A percentile compares a stretch with the other conserved stretches of the same genome.
These are phyloP conservation scores for Vimba vimba DNA, from an alignment of 2,113 vertebrate species.

Conservation along the genomic window DNA sequence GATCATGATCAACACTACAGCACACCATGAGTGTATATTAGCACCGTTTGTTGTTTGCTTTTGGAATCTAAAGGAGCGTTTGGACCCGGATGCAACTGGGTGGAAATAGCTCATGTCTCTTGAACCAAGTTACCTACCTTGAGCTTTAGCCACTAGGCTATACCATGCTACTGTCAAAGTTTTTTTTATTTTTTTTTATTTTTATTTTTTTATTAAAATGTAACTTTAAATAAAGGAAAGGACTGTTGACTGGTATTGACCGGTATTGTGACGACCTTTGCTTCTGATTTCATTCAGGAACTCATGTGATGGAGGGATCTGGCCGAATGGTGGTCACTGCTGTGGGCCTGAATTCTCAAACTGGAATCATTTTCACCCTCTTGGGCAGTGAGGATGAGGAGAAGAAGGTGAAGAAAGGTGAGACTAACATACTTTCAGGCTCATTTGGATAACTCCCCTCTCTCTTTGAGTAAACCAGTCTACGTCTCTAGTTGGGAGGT, in stretches of 20 bases:
- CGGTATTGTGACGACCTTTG: background rate
- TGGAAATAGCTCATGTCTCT: background rate
- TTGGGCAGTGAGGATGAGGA: constrained; percentile 88
- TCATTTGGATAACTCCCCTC: constrained; percentile 8
- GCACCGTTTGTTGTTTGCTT: background rate
- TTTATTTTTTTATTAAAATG: background rate
- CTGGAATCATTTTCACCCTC: constrained; percentile 96
- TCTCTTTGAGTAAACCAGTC: constrained; percentile 20
- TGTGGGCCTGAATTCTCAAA: constrained; percentile 95
- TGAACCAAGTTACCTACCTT: background rate
- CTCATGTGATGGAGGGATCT: constrained; percentile 98
- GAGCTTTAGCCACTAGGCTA: background rate
- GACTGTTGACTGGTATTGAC: background rate
- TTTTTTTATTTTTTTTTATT: background rate
- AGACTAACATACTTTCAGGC: constrained; percentile 56
- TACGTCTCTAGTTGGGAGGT: constrained; percentile 42
- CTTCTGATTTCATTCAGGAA: constrained; percentile 75
- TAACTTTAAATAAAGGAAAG: too few species aligned
- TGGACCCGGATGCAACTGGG: background rate
- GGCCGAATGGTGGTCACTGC: constrained; percentile 93
- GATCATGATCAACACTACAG: too few species aligned
- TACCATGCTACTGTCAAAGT: background rate
- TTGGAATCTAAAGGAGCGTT: background rate
- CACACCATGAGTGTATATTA: too few species aligned
- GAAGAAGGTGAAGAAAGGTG: constrained; percentile 97